Evolutionary conservation across 2,113 vertebrate species (phyloP).

Genomic region (Engraulis encrasicolus): DNA sequence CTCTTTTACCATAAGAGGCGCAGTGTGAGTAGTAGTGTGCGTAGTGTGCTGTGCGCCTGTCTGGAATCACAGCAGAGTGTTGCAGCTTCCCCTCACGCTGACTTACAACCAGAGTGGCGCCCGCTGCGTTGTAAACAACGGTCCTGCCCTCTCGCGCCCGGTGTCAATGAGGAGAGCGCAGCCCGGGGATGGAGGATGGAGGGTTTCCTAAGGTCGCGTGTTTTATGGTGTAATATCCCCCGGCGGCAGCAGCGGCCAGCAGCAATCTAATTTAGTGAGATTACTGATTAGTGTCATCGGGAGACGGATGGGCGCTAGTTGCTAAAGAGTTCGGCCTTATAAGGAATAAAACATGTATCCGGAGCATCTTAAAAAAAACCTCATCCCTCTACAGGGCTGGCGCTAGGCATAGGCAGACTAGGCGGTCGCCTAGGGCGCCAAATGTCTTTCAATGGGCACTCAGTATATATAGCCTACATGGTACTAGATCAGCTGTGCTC

Average conservation of each 20-base stretch:
- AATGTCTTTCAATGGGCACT: too few species aligned
- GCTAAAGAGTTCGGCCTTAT: conserved; percentile 14
- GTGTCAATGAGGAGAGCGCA: not conserved
- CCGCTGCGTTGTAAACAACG: not conserved
- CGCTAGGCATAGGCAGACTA: too few species aligned
- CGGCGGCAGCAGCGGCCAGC: not conserved
- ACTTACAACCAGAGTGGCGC: not conserved
- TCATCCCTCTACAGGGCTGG: not conserved
- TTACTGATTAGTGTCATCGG: conserved; percentile 5
- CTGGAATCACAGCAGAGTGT: not conserved
- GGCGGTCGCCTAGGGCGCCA: too few species aligned
- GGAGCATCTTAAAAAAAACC: not conserved
- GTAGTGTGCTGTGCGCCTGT: not conserved
- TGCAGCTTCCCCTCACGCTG: not conserved
- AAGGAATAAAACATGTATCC: conserved; percentile 6
- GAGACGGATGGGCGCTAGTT: not conserved
- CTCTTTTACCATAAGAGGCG: not conserved
- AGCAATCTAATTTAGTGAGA: conserved; percentile 16
- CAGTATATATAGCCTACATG: too few species aligned
- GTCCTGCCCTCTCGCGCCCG: not conserved
- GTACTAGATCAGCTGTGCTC: too few species aligned
- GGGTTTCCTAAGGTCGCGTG: not conserved
- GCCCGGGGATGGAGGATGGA: conserved; percentile 4
- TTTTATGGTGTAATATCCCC: conserved; percentile 13
- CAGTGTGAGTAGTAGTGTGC: too few species aligned